These are phyloP conservation scores for Pangasius djambal DNA, from an alignment of 2,797 vertebrate species.

Conservation along the genomic window DNA sequence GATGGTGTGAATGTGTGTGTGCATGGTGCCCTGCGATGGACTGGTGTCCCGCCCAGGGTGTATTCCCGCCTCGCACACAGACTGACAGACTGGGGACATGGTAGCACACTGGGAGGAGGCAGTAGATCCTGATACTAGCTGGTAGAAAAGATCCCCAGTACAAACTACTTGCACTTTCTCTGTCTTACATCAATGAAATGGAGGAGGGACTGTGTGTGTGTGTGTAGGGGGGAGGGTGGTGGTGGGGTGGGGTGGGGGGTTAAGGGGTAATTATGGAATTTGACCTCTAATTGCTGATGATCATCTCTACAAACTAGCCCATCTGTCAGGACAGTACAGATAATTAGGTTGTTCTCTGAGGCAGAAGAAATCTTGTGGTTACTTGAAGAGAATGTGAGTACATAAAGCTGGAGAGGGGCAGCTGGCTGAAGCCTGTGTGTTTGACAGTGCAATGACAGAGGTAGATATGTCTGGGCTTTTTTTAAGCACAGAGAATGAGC, in stretches of 20 bases:
- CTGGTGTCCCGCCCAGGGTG: background rate
- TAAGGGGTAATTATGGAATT: constrained; percentile 40
- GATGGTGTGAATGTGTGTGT: background rate
- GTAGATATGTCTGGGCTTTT: constrained; percentile 15
- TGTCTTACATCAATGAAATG: background rate
- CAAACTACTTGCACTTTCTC: background rate
- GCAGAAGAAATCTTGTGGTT: constrained; percentile 39
- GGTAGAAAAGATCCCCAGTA: background rate
- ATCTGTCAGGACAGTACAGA: constrained; percentile 44
- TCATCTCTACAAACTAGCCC: constrained; percentile 35
- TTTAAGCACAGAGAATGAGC: constrained; percentile 28
- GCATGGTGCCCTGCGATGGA: background rate
- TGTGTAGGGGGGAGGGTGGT: background rate
- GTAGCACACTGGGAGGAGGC: background rate
- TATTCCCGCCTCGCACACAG: background rate
- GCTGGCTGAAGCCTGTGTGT: background rate
- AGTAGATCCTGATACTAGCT: background rate
- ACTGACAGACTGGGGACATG: background rate
- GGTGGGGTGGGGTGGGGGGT: too few relatives aligned
- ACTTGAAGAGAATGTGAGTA: constrained; percentile 25
- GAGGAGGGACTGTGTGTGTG: too few relatives aligned
- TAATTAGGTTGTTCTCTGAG: constrained; percentile 46
- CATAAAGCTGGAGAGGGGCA: background rate
- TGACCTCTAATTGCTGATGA: constrained; percentile 53
- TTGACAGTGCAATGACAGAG: constrained; percentile 4